phyloP scores from a whole-genome alignment of 2,888 invertebrate species.

The Arrhopalites spinosus region DNA sequence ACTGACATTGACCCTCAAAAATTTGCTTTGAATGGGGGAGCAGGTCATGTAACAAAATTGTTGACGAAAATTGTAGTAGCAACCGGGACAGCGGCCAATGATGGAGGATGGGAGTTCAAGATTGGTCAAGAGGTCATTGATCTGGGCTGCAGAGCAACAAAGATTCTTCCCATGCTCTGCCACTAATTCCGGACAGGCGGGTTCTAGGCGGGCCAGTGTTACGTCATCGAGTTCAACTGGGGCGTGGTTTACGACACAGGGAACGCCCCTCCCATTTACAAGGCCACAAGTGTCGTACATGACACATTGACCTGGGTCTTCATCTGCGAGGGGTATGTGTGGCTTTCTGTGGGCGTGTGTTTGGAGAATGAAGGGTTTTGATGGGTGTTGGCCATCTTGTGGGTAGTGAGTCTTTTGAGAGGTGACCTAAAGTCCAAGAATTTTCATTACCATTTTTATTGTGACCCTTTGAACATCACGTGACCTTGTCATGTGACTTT shows the following conservation, averaged over 20 bases:
- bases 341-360: too few species aligned
- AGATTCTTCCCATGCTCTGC: constrained; percentile 57
- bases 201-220: constrained; percentile 62
- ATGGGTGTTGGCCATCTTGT: too few species aligned
- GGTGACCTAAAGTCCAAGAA: too few species aligned
- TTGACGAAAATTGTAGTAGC: constrained; percentile 74
- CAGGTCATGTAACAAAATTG: constrained; percentile 83
- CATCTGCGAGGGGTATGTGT: too few species aligned
- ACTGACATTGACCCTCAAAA: constrained; percentile 60
- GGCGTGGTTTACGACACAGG: constrained; percentile 62
- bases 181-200: constrained; percentile 69
- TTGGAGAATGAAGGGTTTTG: too few species aligned
- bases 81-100: constrained; percentile 80
- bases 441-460: too few species aligned
- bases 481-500: too few species aligned
- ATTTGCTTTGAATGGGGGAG: constrained; percentile 71
- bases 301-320: constrained; percentile 60
- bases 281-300: constrained; percentile 67
- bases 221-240: constrained; percentile 58
- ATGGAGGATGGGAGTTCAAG: constrained; percentile 70
- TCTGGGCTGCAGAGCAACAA: constrained; percentile 50
- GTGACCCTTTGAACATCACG: too few species aligned
- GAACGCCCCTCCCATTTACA: constrained; percentile 55
- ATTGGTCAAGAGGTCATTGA: constrained; percentile 57
- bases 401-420: too few species aligned